Evolutionary conservation across 2,113 vertebrate species (phyloP), one percentile per base, ranked within the genome.

Genomic region (Mionectes macconnelli): DNA sequence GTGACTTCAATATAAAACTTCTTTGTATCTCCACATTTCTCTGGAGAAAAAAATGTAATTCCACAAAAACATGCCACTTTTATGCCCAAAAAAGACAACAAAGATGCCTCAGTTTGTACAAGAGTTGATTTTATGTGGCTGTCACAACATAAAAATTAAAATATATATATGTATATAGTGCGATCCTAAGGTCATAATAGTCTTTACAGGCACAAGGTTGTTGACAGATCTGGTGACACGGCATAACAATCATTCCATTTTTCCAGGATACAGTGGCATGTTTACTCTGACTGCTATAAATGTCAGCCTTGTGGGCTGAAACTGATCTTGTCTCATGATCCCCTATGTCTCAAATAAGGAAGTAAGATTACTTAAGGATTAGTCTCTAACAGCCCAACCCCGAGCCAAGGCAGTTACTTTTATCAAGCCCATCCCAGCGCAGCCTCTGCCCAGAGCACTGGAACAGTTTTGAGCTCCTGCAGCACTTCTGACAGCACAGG

Each of bases 331-430:
- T 69, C 79, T 42, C 42, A 19, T 76, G 79, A 84, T 86, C 63
- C 19, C 35, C 35, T 45, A 4, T 24, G 75, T 80, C 79, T 63
- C 88, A 44, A 79, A 88, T 30, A 91, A 84, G 81, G 75, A 95
- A 92, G 12, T 72, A 73, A 90, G 63, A 49, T 80, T 91, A 75
- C 62, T 82, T 39, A 42, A 37, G 45, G 88, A 94, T 95, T 91
- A 97, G 49, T 37, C 78, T 44, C 12, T 14, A 76, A 52, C 44
- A 91, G 81, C 24, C 90, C 68, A 55, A 40, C 15, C 59, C 28
- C 0, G 3, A 73, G 75, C 53, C 44, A 37, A 31, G 1, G 9
- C 31, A 47, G 40, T 25, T 82, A 55, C 56, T 63, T 75, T 53
- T 73, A 78, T 18, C 0, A 0, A 76, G 28, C n/a, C 44, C 28